Base-by-base conservation (phyloP, 2,888 invertebrate genomes). In the Coronaproctus castanopsis region DNA sequence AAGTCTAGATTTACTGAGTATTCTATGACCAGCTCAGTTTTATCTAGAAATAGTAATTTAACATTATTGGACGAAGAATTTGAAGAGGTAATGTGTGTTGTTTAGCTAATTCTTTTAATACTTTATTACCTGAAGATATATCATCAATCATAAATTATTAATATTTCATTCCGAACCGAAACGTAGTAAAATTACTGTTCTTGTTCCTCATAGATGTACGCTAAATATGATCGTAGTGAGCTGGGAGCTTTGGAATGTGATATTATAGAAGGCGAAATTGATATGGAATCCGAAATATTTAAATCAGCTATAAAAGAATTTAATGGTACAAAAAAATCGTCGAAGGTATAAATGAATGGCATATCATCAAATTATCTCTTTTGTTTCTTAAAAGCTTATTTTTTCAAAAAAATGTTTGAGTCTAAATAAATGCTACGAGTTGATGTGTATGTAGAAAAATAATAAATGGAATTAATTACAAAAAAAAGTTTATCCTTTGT, bases 11-110 rank as follows among this genome's bases (percentile, higher is more conserved):
- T 93, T 72, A 92, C 95, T 0, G 85, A 87, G 67, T 95, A 93
- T 72, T 93, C 93, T 0, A 85, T 95, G 84, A 84, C 86, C 0
- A 92, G 92, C 24, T 92, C 91, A 65, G 86, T 92, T 1, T 86
- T 95, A 22, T 75, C 79, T 19, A 78, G 95, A 58, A 92, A 89
- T 72, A 80, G 89, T 57, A 86, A 89, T 8, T 75, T 95, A 0
- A 77, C 82, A 0, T 70, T 89, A 19, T 73, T 95, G 0, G 96
- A 96, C 73, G 82, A 87, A 66, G 77, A 83, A 65, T 96, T 95
- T 75, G 95, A 95, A 73, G 81, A 83, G 75, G 85, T 86, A 66
- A 19, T 61, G 24, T 50, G 10, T 8, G 21, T 58, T 52, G 21
- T 14, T 50, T 52, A 52, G 52, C 21, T 61, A 36, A 49, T n/a